A percentile compares a stretch with the other conserved stretches of the same genome.
Conservation (phyloP, 2,113 vertebrate genomes). For the Erpornis zantholeuca region DNA sequence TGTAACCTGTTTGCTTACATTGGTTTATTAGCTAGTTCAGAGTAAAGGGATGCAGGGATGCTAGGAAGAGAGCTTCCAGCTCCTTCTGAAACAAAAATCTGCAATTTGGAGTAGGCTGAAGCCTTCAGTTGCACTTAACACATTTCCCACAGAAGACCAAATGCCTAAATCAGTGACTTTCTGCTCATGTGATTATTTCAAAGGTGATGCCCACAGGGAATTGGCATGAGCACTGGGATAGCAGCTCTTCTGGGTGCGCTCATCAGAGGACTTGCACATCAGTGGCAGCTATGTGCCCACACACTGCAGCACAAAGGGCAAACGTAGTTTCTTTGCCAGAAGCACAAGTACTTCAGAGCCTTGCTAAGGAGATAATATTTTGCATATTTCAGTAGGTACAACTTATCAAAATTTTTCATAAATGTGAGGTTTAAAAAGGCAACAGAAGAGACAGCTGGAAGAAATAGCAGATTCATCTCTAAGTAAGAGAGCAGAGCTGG, state of each 20-base stretch:
- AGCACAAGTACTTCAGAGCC: not conserved
- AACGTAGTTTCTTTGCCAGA: not conserved
- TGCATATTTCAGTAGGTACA: not conserved
- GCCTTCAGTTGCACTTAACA: not conserved
- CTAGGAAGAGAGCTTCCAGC: not conserved
- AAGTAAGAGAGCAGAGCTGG: not conserved
- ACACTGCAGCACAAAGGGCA: not conserved
- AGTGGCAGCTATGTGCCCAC: not conserved
- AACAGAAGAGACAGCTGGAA: not conserved
- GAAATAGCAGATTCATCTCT: not conserved
- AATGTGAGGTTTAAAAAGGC: not conserved
- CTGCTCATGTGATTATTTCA: not conserved
- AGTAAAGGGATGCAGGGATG: not conserved
- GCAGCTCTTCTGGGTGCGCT: not conserved
- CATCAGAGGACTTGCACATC: not conserved
- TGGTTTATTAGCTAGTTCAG: not conserved
- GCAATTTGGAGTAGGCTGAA: not conserved
- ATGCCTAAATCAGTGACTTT: not conserved
- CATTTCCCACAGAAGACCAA: not conserved
- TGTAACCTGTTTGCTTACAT: not conserved
- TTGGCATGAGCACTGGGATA: not conserved
- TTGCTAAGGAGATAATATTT: not conserved
- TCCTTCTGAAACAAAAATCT: not conserved
- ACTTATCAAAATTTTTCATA: not conserved
- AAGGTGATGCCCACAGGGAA: not conserved